Evolutionary conservation across 2,797 vertebrate species (phyloP).

Genomic region (Poecile montanus): DNA sequence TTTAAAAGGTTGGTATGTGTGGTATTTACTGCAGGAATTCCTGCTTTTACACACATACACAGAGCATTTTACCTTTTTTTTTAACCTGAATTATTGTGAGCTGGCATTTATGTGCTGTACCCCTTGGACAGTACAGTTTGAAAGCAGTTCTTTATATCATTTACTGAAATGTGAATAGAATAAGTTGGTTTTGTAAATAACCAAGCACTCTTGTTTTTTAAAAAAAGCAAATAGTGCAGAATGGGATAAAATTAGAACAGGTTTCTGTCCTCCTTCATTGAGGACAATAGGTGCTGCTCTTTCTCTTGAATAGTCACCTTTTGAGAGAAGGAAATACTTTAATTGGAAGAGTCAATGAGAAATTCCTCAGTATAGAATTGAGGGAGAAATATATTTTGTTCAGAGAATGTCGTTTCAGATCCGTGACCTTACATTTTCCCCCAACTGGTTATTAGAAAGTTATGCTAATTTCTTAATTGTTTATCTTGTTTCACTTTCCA

Average conservation of each 20-base stretch:
- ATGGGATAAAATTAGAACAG: background rate
- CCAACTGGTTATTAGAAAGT: background rate
- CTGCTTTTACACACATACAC: background rate
- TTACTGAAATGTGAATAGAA: background rate
- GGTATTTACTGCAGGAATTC: conserved; percentile 28
- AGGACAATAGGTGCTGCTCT: background rate
- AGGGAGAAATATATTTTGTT: background rate
- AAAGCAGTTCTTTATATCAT: background rate
- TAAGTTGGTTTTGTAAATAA: background rate
- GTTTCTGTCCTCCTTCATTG: background rate
- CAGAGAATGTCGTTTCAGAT: background rate
- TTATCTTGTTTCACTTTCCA: background rate
- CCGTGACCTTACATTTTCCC: background rate
- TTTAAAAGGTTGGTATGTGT: background rate
- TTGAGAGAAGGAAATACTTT: background rate
- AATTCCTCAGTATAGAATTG: background rate
- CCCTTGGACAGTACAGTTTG: background rate
- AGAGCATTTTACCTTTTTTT: background rate
- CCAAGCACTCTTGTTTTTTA: background rate
- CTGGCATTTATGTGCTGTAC: background rate
- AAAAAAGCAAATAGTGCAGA: background rate
- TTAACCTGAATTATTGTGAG: background rate
- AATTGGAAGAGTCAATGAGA: background rate
- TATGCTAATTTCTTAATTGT: background rate
- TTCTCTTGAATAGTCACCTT: background rate